Percentiles rank a stretch among this genome's conserved stretches.
phyloP scores from a whole-genome alignment of 2,797 vertebrate species.

The Acanthurus tractus region DNA sequence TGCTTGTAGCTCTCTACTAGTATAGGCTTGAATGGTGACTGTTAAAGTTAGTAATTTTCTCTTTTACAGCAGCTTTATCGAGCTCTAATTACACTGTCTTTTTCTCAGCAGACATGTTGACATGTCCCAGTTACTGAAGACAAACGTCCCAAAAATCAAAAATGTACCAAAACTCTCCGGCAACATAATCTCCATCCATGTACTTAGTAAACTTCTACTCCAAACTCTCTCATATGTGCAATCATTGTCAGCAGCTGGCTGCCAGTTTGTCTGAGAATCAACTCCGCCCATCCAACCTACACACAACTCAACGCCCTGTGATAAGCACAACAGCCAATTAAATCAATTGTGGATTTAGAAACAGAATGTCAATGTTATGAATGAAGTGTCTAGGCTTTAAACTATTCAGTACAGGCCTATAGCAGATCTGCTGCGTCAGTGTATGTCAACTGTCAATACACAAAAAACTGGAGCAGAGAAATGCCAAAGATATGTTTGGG shows the following conservation, averaged over 20 bases:
- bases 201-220: background rate
- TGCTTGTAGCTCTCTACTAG: conserved; percentile 20
- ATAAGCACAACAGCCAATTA: background rate
- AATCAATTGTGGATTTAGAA: background rate
- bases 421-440: background rate
- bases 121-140: conserved; percentile 3
- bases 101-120: conserved; percentile 11
- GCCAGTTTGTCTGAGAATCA: too few species aligned
- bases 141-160: background rate
- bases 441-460: background rate
- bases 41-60: conserved; percentile 20
- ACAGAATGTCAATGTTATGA: too few species aligned
- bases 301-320: too few species aligned
- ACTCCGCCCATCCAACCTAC: too few species aligned
- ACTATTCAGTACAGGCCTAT: background rate
- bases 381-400: too few species aligned
- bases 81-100: too few species aligned
- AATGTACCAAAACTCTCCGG: background rate
- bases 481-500: background rate
- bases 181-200: background rate
- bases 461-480: conserved; percentile 1
- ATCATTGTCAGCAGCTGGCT: too few species aligned
- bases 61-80: background rate
- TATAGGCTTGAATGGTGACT: conserved; percentile 18
- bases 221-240: too few species aligned